Base-by-base conservation (phyloP, 2,113 vertebrate genomes). In the Psilopsiagon aymara region DNA sequence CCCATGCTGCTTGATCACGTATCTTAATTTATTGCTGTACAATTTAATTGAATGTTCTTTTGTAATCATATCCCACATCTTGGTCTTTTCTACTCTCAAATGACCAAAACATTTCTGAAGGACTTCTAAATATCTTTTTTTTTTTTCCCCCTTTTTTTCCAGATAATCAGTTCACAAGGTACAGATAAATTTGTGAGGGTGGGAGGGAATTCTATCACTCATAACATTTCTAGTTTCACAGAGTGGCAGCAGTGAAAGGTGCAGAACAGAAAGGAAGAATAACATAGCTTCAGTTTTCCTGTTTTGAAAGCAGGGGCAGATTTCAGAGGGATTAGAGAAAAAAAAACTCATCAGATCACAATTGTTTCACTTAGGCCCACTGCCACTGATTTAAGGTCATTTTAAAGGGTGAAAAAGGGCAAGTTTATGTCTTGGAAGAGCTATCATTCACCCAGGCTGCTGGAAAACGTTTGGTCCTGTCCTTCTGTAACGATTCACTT, bases 21-120 rank as follows among this genome's bases (percentile, higher is more conserved):
- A 83, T 80, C 68, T 90, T 95, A 68, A 81, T 90, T 86, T 87
- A 33, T 20, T 87, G 77, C 66, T 51, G 84, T 87, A 89, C 57
- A 86, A 78, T 75, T 78, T 88, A 94, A 86, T 33, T 51, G n/a
- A 94, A 94, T 47, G n/a, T 35, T 67, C 11, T 92, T 94, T 55
- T 67, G 29, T 57, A 51, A 92, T 35, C 28, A 47, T 35, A 81
- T 33, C 24, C 9, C 0, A 2, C 13, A 77, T 82, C 37, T 60
- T 11, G 10, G 24, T 85, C 64, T 82, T 59, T 86, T 81, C 47
- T 60, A 44, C 27, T 82, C 43, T 71, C 31, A 20, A 85, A 39
- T 59, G 31, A 85, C 13, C 24, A 79, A 83, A 82, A 35, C 31
- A 76, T 66, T 49, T 79, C 55, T 35, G 37, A 81, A 51, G 15